Percentiles rank a stretch among this genome's conserved stretches.
Evolutionary conservation across 2,888 invertebrate genomes (phyloP).

Genomic region (Clusia tigrina): DNA sequence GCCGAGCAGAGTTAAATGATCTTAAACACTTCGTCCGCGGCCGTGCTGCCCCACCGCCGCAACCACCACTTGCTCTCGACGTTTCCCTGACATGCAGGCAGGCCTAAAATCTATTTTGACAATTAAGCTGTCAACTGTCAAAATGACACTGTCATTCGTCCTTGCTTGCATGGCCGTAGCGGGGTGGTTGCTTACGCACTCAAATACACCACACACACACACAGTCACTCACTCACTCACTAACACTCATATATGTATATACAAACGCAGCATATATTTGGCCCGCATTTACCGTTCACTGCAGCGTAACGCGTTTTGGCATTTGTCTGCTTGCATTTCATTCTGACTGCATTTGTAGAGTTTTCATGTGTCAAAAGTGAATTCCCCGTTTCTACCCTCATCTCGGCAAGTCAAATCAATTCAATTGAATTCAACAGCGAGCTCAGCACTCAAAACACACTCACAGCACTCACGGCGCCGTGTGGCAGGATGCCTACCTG

Average conservation of each 20-base stretch:
- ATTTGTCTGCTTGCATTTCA: too few species aligned
- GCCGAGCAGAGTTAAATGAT: constrained; percentile 27
- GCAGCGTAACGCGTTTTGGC: neutral
- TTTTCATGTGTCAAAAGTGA: constrained; percentile 9
- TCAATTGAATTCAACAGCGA: too few species aligned
- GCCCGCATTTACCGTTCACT: neutral
- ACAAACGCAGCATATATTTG: too few species aligned
- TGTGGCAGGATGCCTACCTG: constrained; percentile 37
- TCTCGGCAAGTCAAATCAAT: too few species aligned
- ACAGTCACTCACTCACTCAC: too few species aligned
- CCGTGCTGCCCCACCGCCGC: neutral
- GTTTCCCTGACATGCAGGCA: constrained; percentile 31
- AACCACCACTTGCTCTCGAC: constrained; percentile 45
- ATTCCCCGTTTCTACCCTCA: constrained; percentile 23
- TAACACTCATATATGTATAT: too few species aligned
- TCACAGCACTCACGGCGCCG: too few species aligned
- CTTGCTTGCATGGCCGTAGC: constrained; percentile 8
- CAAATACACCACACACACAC: too few species aligned
- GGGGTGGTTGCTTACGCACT: constrained; percentile 14
- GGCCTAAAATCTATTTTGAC: constrained; percentile 59
- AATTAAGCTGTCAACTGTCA: constrained; percentile 59
- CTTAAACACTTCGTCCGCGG: constrained; percentile 30
- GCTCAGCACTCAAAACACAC: too few species aligned
- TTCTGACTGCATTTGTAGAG: neutral
- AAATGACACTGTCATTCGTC: constrained; percentile 41